A percentile compares a stretch with the other conserved stretches of the same genome.
Evolutionary conservation across 2,113 vertebrate species (phyloP).

Genomic region (Engraulis encrasicolus): DNA sequence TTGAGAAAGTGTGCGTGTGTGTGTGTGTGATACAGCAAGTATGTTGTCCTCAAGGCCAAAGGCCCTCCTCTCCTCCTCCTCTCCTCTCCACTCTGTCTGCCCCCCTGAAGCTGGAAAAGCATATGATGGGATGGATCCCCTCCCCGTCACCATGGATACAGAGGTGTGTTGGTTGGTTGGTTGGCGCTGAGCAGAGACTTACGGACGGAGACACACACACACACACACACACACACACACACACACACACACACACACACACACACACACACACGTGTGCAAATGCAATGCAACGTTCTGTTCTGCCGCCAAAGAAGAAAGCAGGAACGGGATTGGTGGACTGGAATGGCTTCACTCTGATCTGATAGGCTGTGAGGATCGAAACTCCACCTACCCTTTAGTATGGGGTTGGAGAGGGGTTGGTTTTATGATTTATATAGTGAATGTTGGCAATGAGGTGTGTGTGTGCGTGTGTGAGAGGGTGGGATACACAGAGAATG

Average conservation of each 20-base stretch:
- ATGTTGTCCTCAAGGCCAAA: not conserved
- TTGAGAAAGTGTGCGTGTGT: not conserved
- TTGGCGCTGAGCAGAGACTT: conserved; percentile 18
- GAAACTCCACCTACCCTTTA: too few species aligned
- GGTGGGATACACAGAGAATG: too few species aligned
- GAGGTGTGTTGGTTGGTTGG: too few species aligned
- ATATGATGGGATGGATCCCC: not conserved
- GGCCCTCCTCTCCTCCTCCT: not conserved
- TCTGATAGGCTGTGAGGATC: too few species aligned
- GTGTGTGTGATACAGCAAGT: conserved; percentile 13
- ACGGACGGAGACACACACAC: conserved; percentile 23
- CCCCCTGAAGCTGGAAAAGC: not conserved
- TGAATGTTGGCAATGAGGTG: too few species aligned
- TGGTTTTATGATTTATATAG: too few species aligned
- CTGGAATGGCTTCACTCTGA: too few species aligned
- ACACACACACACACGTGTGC: conserved; percentile 26
- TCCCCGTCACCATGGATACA: not conserved
- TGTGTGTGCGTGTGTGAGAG: too few species aligned
- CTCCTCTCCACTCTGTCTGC: not conserved
- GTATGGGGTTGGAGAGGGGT: too few species aligned
- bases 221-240: not conserved
- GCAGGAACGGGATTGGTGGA: too few species aligned
- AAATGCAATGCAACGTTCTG: too few species aligned
- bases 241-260: not conserved
- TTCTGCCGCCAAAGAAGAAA: too few species aligned